Percentiles rank a stretch among this genome's conserved stretches.
Conservation (phyloP, 2,113 vertebrate genomes). For the Nycticorax nycticorax region DNA sequence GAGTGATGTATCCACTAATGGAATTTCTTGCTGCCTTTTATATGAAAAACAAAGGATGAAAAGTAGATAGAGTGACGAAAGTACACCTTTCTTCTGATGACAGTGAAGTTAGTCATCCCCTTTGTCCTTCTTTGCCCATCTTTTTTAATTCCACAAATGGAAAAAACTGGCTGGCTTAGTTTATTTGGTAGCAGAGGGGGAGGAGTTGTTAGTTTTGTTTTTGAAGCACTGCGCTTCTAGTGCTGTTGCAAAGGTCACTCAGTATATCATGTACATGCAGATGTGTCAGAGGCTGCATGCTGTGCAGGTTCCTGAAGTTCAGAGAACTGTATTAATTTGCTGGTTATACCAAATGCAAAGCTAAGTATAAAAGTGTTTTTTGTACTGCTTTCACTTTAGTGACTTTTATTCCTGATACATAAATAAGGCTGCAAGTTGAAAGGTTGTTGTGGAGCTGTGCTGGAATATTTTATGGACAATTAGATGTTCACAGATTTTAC, state of each 20-base stretch:
- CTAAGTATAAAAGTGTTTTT: neutral
- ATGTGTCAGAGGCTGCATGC: neutral
- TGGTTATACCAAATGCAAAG: neutral
- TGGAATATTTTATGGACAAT: neutral
- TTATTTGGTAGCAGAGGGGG: neutral
- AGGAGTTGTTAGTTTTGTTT: accelerated
- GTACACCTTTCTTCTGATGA: neutral
- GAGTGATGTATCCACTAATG: neutral
- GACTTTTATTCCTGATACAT: neutral
- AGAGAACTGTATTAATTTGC: neutral
- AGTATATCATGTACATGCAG: accelerated
- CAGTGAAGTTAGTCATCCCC: neutral
- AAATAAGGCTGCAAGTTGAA: neutral
- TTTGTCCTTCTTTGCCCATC: neutral
- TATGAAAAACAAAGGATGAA: neutral
- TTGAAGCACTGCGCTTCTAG: neutral
- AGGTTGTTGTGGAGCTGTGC: neutral
- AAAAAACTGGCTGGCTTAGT: neutral
- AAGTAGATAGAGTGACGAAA: neutral
- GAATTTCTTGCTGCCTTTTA: neutral
- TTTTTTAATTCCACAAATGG: neutral
- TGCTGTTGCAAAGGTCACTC: neutral
- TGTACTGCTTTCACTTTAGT: neutral
- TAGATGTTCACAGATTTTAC: neutral
- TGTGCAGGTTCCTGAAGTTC: neutral